Percentiles rank a stretch among this genome's conserved stretches.
These are phyloP conservation scores for Lepeophtheirus nordmannii DNA, from an alignment of 2,888 invertebrate species.

Conservation along the genomic window DNA sequence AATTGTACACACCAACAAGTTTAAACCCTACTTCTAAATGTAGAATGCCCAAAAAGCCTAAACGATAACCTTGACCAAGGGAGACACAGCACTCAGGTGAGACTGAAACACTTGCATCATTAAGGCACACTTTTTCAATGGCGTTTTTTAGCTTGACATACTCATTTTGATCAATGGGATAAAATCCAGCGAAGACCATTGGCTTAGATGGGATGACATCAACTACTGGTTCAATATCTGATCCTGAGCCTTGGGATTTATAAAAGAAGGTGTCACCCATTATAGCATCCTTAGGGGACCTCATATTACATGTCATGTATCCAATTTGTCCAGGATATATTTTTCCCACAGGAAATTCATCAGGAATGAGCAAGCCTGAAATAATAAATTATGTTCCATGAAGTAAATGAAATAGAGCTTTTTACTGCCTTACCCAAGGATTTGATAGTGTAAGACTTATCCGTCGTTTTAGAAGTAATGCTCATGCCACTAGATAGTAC, in stretches of 20 bases:
- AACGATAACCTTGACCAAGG: conserved; percentile 70
- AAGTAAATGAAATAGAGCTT: conserved; percentile 13
- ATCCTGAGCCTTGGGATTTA: conserved; percentile 28
- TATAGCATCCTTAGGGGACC: conserved; percentile 51
- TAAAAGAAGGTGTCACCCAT: conserved; percentile 60
- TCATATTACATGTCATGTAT: conserved; percentile 64
- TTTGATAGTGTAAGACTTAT: conserved; percentile 28
- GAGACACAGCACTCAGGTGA: conserved; percentile 47
- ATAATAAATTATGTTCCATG: conserved; percentile 7
- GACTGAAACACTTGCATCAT: conserved; percentile 80
- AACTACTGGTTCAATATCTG: conserved; percentile 42
- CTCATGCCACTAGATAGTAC: conserved; percentile 33
- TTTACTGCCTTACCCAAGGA: conserved; percentile 25
- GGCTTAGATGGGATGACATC: conserved; percentile 54
- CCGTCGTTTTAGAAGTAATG: conserved; percentile 29
- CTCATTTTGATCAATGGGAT: conserved; percentile 77
- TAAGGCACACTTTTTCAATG: conserved; percentile 76
- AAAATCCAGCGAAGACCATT: conserved; percentile 75
- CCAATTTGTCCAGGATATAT: conserved; percentile 37
- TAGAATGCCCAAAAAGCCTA: conserved; percentile 68
- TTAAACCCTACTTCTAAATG: conserved; percentile 53
- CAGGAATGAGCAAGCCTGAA: conserved; percentile 62
- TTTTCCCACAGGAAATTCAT: conserved; percentile 47
- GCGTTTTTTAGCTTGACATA: conserved; percentile 56
- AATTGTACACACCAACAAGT: too few species aligned